Percentiles rank a stretch among this genome's conserved stretches.
These are phyloP conservation scores for Danio tinwini DNA, from an alignment of 2,797 vertebrate genomes.

Conservation along the genomic window DNA sequence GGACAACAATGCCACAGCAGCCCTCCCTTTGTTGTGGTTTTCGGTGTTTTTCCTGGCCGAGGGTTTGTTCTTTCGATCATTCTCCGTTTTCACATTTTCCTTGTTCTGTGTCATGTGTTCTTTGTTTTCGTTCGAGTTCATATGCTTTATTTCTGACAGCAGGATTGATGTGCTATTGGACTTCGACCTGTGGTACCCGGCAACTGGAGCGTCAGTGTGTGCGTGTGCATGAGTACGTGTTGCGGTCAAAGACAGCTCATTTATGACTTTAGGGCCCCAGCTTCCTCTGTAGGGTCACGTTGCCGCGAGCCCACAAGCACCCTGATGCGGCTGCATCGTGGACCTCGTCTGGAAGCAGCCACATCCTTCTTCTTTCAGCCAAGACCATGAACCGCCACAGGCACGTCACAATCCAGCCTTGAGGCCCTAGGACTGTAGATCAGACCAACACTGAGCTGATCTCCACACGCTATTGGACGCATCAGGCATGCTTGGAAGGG, in stretches of 20 bases:
- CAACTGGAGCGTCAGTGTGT: constrained; percentile 34
- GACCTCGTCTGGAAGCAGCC: constrained; percentile 40
- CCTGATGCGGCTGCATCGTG: constrained; percentile 39
- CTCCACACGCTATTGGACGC: constrained; percentile 31
- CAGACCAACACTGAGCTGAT: constrained; percentile 40
- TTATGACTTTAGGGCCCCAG: constrained; percentile 43
- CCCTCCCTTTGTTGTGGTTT: constrained; percentile 46
- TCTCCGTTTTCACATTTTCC: constrained; percentile 31
- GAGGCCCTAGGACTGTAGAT: constrained; percentile 35
- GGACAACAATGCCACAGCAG: constrained; percentile 47
- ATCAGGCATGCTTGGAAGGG: constrained; percentile 37
- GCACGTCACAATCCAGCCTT: constrained; percentile 34
- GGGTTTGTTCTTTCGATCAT: constrained; percentile 29
- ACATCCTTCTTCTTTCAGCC: constrained; percentile 32
- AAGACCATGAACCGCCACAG: constrained; percentile 53
- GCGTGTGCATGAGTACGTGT: constrained; percentile 19
- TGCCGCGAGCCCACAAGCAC: constrained; percentile 47
- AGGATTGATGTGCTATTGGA: constrained; percentile 50
- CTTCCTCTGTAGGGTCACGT: constrained; percentile 49
- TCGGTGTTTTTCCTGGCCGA: constrained; percentile 34
- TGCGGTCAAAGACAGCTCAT: constrained; percentile 42
- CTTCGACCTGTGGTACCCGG: constrained; percentile 35
- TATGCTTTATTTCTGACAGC: constrained; percentile 49
- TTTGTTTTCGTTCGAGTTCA: constrained; percentile 53
- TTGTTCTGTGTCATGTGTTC: constrained; percentile 42